Evolutionary conservation across 2,888 invertebrate genomes (phyloP).

Genomic region (Mycalesis mineus): DNA sequence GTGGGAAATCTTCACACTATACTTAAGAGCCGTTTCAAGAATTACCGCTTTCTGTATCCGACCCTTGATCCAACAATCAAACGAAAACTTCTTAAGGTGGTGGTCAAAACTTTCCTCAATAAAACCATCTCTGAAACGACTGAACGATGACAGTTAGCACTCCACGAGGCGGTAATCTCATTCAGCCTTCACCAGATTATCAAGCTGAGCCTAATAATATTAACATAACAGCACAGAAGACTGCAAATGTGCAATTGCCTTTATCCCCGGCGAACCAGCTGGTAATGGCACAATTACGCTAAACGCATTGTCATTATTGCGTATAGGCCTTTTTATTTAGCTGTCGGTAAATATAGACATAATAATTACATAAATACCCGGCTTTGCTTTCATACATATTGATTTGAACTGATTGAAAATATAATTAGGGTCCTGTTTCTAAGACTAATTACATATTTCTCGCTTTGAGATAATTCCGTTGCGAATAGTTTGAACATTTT

Average conservation of each 20-base stretch:
- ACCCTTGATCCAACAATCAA: no score
- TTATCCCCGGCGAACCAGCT: slow-evolving; percentile 20
- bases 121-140: no score
- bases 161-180: no score
- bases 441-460: slow-evolving; percentile 28
- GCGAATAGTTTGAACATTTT: slow-evolving; percentile 7
- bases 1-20: no score
- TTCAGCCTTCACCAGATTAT: no score
- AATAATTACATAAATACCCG: slow-evolving; percentile 35
- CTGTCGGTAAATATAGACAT: slow-evolving; percentile 32
- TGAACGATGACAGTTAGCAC: no score
- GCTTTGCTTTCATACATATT: slow-evolving; percentile 30
- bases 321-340: slow-evolving; percentile 34
- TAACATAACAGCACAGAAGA: not conserved
- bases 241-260: slow-evolving; percentile 8
- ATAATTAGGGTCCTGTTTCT: slow-evolving; percentile 24
- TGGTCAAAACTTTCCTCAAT: no score
- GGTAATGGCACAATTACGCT: slow-evolving; percentile 33
- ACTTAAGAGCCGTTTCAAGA: no score
- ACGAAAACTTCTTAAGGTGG: no score
- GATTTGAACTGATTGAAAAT: slow-evolving; percentile 32
- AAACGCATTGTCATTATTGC: slow-evolving; percentile 38
- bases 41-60: no score
- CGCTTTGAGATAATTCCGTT: slow-evolving; percentile 22
- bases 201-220: no score